Conservation (phyloP, 2,113 vertebrate species). For the Buteo buteo region DNA sequence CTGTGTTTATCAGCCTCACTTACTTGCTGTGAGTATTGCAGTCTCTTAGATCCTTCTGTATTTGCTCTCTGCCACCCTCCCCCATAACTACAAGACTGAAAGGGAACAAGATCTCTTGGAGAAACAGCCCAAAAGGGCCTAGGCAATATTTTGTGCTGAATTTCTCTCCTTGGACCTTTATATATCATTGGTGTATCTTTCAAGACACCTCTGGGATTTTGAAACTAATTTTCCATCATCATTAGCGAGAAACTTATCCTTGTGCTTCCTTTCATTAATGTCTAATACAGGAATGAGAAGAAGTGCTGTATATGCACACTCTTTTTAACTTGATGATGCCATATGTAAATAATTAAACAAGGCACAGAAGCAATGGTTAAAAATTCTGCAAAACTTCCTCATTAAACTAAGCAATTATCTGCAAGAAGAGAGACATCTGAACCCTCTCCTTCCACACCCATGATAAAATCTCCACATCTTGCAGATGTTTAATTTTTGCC, state of each 20-base stretch:
- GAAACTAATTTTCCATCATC: conserved; percentile 75
- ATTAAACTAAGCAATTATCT: conserved; percentile 73
- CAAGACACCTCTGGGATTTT: conserved; percentile 54
- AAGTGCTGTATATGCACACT: conserved; percentile 34
- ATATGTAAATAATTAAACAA: conserved; percentile 77
- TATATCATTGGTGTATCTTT: conserved; percentile 54
- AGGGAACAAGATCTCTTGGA: background rate
- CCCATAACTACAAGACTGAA: background rate
- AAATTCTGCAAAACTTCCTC: conserved; percentile 68
- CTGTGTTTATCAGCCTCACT: background rate
- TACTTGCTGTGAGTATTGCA: background rate
- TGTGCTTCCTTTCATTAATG: conserved; percentile 73
- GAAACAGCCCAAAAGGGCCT: background rate
- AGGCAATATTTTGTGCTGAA: background rate
- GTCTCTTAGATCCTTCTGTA: background rate
- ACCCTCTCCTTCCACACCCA: background rate
- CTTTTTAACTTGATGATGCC: conserved; percentile 67
- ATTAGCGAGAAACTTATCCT: conserved; percentile 71
- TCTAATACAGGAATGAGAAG: conserved; percentile 53
- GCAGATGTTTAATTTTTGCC: conserved; percentile 65
- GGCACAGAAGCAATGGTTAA: conserved; percentile 64
- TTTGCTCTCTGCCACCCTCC: background rate
- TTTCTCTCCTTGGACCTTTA: conserved; percentile 39
- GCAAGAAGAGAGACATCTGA: conserved; percentile 20
- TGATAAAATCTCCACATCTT: conserved; percentile 5